These are phyloP conservation scores for Corythaixoides concolor DNA, from an alignment of 2,113 vertebrate species.

Conservation along the genomic window DNA sequence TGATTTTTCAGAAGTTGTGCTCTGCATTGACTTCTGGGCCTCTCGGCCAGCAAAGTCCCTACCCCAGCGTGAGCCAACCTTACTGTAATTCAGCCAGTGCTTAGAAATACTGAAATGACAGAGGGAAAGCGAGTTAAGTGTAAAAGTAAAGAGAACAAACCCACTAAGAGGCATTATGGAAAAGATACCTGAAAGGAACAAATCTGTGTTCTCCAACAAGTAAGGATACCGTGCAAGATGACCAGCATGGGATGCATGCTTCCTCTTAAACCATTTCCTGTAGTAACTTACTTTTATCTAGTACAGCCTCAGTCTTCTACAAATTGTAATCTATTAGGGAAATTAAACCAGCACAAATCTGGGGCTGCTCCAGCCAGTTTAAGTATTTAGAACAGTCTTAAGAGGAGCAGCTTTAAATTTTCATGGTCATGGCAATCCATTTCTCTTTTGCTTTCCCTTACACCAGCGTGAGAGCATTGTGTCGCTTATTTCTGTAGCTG, in stretches of 20 bases:
- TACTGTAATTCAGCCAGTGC: neutral
- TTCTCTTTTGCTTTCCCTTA: neutral
- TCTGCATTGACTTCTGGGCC: neutral
- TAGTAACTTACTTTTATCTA: neutral
- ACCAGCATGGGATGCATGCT: neutral
- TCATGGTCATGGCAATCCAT: neutral
- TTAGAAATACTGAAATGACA: neutral
- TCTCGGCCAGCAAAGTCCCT: neutral
- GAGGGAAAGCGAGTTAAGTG: neutral
- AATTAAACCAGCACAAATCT: neutral
- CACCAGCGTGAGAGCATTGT: neutral
- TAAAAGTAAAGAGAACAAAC: neutral
- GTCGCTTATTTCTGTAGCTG: neutral
- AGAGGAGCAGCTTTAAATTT: neutral
- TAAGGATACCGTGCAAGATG: neutral
- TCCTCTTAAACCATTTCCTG: neutral
- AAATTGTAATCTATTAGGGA: neutral
- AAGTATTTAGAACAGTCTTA: neutral
- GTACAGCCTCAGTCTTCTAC: neutral
- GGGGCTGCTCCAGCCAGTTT: neutral
- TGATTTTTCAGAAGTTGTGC: neutral
- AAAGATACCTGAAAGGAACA: too few species aligned
- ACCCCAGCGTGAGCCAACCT: neutral
- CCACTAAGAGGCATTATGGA: neutral
- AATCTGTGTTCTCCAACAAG: too few species aligned